Base-by-base conservation (phyloP, 1,140 invertebrate species). In the Dolichoris vasculosae region DNA sequence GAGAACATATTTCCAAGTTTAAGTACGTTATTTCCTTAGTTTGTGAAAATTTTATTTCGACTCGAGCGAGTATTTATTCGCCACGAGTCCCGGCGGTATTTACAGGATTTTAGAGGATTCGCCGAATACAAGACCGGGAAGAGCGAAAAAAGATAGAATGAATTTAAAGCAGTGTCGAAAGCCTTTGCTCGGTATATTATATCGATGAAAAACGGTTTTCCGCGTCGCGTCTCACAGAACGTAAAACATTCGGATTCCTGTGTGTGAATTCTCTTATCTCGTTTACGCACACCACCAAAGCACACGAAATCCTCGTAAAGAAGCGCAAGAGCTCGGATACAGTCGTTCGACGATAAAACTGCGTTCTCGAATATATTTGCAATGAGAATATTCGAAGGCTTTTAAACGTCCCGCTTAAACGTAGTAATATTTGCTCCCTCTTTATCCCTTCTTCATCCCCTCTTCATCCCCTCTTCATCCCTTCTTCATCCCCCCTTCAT, bases 321-420 rank as follows among this genome's bases (percentile, higher is more conserved):
- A 59, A 20, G 23, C 55, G 9, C n/a, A 9, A 59, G 55, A 59
- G 55, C n/a, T 4, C 20, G 23, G 9, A 23, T 6, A 26, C 2
- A 2, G 23, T 3, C 55, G 6, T 13, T 59, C 23, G 23, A 59
- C 23, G 13, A 59, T 59, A 59, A 59, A 59, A 59, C 4, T 59
- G 55, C 55, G 23, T 48, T 8, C 32, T 2, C 11, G 43, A 32
- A 20, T 40, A 17, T 32, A 55, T 59, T 78, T 78, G 76, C 76
- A 78, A 59, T 78, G 51, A 78, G 35, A 78, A 78, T 78, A 78
- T 59, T 38, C 32, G 76, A 55, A 23, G 17, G 32, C 43, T 38
- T 38, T 78, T 59, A 78, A 77, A 55, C 17, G 35, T 71, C 67
- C 17, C 17, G 9, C 38, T 71, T n/a, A n/a, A n/a, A n/a, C 67